These are phyloP conservation scores for Coturnix japonica DNA, from an alignment of 2,113 vertebrate species.

Conservation along the genomic window DNA sequence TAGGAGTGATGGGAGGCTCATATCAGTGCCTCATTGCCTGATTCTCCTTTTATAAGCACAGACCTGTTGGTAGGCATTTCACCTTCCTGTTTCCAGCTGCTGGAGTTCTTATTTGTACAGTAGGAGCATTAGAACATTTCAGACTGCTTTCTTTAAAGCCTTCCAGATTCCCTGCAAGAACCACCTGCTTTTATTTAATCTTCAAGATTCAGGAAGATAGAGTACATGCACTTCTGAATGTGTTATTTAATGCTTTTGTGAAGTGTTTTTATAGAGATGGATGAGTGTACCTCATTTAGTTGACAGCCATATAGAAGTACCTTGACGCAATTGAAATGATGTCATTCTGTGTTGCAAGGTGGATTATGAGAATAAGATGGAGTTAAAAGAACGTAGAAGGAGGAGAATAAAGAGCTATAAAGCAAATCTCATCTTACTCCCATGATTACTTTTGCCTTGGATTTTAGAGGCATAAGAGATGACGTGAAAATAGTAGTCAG, in stretches of 20 bases:
- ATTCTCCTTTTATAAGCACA: background rate
- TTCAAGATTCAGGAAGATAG: background rate
- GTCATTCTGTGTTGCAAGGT: background rate
- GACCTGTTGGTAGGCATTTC: background rate
- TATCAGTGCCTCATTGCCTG: background rate
- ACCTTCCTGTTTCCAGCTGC: background rate
- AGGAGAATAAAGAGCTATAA: background rate
- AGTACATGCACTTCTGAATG: background rate
- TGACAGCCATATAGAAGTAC: background rate
- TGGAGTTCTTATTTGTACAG: no score
- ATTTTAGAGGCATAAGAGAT: rapidly evolving
- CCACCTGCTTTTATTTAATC: background rate
- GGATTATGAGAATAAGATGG: background rate
- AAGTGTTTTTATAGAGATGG: background rate
- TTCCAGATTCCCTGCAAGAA: background rate
- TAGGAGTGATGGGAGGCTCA: rapidly evolving
- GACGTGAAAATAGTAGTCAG: background rate
- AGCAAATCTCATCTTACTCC: background rate
- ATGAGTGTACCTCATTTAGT: background rate
- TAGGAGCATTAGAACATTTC: no score
- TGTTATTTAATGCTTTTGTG: background rate
- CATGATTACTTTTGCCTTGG: background rate
- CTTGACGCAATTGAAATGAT: background rate
- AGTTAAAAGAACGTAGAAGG: background rate
- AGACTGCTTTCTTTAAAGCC: background rate